A percentile compares a stretch with the other conserved stretches of the same genome.
phyloP scores from a whole-genome alignment of 2,113 vertebrate species.

The Hemicordylus capensis region DNA sequence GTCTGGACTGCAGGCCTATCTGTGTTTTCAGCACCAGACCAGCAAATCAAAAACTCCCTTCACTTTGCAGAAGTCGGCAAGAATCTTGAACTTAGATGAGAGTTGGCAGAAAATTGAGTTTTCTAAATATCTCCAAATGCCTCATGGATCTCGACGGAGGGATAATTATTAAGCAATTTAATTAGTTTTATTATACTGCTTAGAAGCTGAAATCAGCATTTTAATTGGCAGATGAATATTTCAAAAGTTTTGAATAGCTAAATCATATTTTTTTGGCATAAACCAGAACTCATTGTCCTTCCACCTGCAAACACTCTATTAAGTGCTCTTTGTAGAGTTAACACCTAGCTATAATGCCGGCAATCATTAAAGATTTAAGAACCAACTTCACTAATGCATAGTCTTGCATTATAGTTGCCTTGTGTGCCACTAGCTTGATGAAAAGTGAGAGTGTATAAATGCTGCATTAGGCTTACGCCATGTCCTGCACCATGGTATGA shows the following conservation, averaged over 20 bases:
- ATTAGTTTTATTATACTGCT: conserved; percentile 34
- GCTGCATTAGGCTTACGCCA: background rate
- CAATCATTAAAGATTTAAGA: conserved; percentile 13
- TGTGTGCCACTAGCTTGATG: background rate
- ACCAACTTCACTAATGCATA: background rate
- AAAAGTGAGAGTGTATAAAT: background rate
- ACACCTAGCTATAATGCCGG: conserved; percentile 4
- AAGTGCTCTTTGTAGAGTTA: conserved; percentile 20
- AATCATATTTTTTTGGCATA: conserved; percentile 9
- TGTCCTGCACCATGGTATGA: background rate
- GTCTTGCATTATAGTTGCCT: background rate
- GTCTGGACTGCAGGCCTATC: conserved; percentile 1
- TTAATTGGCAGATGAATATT: conserved; percentile 21
- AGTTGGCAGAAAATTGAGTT: conserved; percentile 37
- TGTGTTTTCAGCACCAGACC: background rate
- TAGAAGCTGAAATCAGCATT: conserved; percentile 43
- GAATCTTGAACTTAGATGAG: conserved; percentile 20
- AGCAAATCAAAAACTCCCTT: background rate
- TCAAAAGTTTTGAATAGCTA: conserved; percentile 19
- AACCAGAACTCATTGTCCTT: background rate
- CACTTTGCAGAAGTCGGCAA: conserved; percentile 17
- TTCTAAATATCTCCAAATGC: background rate
- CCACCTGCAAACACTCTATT: background rate
- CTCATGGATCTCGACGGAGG: background rate
- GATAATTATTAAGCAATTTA: conserved; percentile 37